Conservation (phyloP, 2,797 vertebrate species). For the Eulemur rubriventer region DNA sequence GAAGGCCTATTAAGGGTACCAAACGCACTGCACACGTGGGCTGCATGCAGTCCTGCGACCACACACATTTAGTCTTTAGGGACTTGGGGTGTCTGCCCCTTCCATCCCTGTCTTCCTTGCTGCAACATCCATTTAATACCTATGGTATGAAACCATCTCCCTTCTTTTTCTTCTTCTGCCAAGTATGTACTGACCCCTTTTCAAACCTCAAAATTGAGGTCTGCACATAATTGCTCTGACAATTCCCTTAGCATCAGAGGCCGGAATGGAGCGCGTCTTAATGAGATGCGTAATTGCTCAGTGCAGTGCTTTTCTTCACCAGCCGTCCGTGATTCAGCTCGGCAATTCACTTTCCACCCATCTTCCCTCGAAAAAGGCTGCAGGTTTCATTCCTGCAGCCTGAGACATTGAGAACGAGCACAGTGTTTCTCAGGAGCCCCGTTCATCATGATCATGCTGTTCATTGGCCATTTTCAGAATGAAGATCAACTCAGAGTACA, state of each 20-base stretch:
- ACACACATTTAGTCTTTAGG: not conserved
- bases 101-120: not conserved
- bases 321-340: not conserved
- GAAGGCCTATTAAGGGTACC: not conserved
- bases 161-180: constrained; percentile 24
- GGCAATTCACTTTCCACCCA: not conserved
- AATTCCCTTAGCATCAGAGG: not conserved
- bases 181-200: constrained; percentile 23
- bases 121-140: not conserved
- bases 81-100: not conserved
- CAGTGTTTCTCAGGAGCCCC: not conserved
- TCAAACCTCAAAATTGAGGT: constrained; percentile 19
- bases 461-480: constrained; percentile 22
- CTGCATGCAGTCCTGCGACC: not conserved
- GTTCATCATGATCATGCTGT: not conserved
- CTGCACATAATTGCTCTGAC: constrained; percentile 25
- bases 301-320: not conserved
- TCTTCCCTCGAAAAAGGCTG: not conserved
- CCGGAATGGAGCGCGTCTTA: not conserved
- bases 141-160: not conserved
- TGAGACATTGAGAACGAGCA: rapidly evolving
- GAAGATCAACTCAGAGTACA: not conserved
- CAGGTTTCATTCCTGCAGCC: not conserved
- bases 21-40: not conserved
- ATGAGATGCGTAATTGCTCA: not conserved